Conservation (phyloP, 2,888 invertebrate genomes). For the Xanthorhoe designata region DNA sequence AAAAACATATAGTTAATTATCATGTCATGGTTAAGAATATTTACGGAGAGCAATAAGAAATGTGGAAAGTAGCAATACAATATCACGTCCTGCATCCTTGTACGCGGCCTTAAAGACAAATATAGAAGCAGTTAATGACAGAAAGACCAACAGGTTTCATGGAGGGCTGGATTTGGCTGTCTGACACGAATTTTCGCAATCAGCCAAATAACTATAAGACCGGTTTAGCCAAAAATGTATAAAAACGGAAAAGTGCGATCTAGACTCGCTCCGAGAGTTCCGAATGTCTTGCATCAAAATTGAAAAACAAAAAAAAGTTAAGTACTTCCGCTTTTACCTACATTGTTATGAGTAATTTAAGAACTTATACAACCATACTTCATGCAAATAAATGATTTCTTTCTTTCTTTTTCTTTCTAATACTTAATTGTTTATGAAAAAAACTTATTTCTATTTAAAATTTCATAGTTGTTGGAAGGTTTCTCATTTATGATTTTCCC, state of each 20-base stretch:
- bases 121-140: slow-evolving; percentile 21
- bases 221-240: slow-evolving; percentile 12
- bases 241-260: not conserved
- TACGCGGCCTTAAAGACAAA: not conserved
- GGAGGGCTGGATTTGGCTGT: slow-evolving; percentile 7
- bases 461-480: too few species aligned
- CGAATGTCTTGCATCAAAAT: not conserved
- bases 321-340: too few species aligned
- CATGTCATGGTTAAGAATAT: not conserved
- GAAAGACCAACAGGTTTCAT: slow-evolving; percentile 29
- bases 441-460: too few species aligned
- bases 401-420: too few species aligned
- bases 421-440: too few species aligned
- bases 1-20: too few species aligned
- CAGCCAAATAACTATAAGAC: slow-evolving; percentile 12
- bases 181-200: slow-evolving; percentile 24
- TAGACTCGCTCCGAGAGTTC: not conserved
- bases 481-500: too few species aligned
- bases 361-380: too few species aligned
- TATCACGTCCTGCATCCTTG: not conserved
- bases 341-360: too few species aligned
- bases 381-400: too few species aligned
- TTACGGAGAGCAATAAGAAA: slow-evolving; percentile 9
- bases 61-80: slow-evolving; percentile 28
- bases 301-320: too few species aligned